Conservation (phyloP, 2,888 invertebrate genomes). For the Dione juno region DNA sequence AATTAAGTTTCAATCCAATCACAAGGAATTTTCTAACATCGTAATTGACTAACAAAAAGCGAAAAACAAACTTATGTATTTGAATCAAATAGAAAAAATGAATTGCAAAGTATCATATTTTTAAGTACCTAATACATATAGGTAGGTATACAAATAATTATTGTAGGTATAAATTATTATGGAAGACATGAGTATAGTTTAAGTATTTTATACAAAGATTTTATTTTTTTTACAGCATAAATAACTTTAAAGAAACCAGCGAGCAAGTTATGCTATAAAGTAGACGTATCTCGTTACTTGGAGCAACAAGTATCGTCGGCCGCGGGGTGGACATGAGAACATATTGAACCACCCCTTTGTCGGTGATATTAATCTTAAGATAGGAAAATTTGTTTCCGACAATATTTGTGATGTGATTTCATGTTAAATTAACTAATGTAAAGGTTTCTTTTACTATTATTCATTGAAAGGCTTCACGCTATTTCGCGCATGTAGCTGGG, state of each 20-base stretch:
- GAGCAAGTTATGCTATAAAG: conserved; percentile 32
- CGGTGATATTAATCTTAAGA: conserved; percentile 18
- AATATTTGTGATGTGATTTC: neutral
- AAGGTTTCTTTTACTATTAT: neutral
- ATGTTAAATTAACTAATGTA: neutral
- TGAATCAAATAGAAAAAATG: no score
- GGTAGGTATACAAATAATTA: no score
- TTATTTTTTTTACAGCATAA: conserved; percentile 23
- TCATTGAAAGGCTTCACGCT: no score
- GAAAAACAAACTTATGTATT: no score
- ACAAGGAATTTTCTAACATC: no score
- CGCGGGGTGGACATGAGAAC: conserved; percentile 40
- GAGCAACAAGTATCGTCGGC: conserved; percentile 38
- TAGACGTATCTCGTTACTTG: conserved; percentile 38
- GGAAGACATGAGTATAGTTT: neutral
- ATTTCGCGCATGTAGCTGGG: no score
- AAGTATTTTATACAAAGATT: neutral
- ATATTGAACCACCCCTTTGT: conserved; percentile 26
- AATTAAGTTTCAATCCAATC: no score
- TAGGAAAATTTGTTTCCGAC: neutral
- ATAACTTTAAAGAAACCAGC: conserved; percentile 12
- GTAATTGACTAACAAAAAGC: no score
- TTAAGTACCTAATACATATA: no score
- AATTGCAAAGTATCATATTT: no score
- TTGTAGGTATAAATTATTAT: no score